Conservation (phyloP, 2,888 invertebrate species). For the Papilio elwesi region DNA sequence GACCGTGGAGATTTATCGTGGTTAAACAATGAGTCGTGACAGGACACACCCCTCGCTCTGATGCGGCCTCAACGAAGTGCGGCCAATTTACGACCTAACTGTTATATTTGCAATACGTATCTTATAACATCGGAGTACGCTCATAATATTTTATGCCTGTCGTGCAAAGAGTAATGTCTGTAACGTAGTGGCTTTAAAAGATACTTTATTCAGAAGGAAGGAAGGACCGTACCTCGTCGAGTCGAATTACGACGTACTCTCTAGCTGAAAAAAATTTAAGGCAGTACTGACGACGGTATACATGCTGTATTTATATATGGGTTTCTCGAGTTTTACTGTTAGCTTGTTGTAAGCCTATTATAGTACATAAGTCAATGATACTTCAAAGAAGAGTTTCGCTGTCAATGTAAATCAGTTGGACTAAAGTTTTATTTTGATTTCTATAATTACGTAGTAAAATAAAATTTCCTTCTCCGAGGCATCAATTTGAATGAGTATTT, state of each 20-base stretch:
- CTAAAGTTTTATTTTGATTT: too few species aligned
- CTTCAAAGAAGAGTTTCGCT: too few species aligned
- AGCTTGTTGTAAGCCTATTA: too few species aligned
- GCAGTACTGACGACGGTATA: too few species aligned
- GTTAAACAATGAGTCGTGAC: slow-evolving; percentile 81
- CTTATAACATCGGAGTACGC: slow-evolving; percentile 15
- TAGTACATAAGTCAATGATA: too few species aligned
- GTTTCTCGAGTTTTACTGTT: too few species aligned
- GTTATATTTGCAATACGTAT: slow-evolving; percentile 57
- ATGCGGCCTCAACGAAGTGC: slow-evolving; percentile 70
- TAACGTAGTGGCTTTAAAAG: background rate
- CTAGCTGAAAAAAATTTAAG: too few species aligned
- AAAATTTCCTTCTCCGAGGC: too few species aligned
- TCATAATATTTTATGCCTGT: slow-evolving; percentile 16
- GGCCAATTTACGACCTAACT: slow-evolving; percentile 75
- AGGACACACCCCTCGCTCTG: slow-evolving; percentile 65
- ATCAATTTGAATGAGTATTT: background rate
- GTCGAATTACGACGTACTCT: too few species aligned
- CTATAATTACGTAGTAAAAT: too few species aligned
- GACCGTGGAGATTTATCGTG: slow-evolving; percentile 73
- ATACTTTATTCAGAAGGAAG: background rate
- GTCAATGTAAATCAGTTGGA: too few species aligned
- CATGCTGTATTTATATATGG: too few species aligned
- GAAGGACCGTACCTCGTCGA: background rate
- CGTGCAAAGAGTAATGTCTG: slow-evolving; percentile 13